Evolutionary conservation across 2,888 invertebrate species (phyloP).

Genomic region (Hesperia comma): DNA sequence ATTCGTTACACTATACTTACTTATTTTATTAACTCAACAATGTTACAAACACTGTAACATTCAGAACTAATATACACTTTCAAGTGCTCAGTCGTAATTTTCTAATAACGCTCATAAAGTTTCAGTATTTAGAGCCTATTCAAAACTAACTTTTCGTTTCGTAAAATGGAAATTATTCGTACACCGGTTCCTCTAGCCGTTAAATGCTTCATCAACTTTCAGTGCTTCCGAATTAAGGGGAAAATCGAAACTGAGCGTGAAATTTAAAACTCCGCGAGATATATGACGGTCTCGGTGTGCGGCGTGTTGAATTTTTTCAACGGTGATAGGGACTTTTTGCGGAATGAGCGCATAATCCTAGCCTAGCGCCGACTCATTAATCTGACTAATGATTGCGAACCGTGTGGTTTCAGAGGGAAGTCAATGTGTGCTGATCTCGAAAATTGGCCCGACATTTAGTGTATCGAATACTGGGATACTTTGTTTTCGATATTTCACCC

Average conservation of each 20-base stretch:
- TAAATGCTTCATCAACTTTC: conserved; percentile 31
- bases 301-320: conserved; percentile 43
- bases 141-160: conserved; percentile 39
- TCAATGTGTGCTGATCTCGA: conserved; percentile 39
- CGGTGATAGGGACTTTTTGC: conserved; percentile 52
- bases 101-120: background rate
- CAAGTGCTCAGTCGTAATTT: background rate
- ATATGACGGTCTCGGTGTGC: conserved; percentile 39
- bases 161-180: conserved; percentile 23
- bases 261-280: conserved; percentile 52
- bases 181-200: conserved; percentile 23
- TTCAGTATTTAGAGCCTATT: conserved; percentile 42
- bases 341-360: conserved; percentile 63
- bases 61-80: conserved; percentile 10
- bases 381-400: conserved; percentile 68
- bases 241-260: conserved; percentile 41
- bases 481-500: background rate
- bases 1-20: background rate
- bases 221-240: conserved; percentile 24
- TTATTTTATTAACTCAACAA: background rate
- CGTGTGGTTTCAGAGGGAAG: conserved; percentile 40
- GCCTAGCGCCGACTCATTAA: conserved; percentile 65
- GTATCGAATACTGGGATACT: background rate
- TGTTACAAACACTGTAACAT: background rate
- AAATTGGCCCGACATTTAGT: background rate